Evolutionary conservation across 1,140 invertebrate species (phyloP), one percentile per base, ranked within the genome.

Genomic region (Calliopsis andreniformis): DNA sequence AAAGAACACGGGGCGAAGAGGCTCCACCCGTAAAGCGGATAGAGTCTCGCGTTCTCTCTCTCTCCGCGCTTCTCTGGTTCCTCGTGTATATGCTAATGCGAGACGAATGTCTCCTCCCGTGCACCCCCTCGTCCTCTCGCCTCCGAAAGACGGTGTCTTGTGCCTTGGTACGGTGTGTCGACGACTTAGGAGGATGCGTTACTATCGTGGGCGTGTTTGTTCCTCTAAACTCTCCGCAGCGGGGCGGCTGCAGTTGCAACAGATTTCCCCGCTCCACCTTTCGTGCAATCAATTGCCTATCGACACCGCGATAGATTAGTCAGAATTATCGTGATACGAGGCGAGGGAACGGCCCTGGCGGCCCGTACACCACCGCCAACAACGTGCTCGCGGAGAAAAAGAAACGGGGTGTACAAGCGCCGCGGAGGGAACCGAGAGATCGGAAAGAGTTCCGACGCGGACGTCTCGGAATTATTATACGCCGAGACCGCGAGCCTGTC

Each of bases 21-120:
- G 75, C 79, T 82, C 49, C 64, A 64, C 49, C 51, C 79, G 80
- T 53, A 51, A 56, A 73, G 64, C 73, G 64, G 64, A 78, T 61
- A 72, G 58, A 67, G 47, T 70, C 42, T 42, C 12, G 51, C 53
- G n/a, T 20, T 16, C 18, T 4, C 16, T 75, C 79, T 59, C 28
- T 47, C 32, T 63, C 35, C 7, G 56, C 78, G 78, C 59, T 76
- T 78, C 81, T 83, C 58, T 83, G 77, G 61, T 84, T 85, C 81
- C 82, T 86, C 88, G 82, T 90, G 88, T 90, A 89, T 90, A 90
- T 90, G 89, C 89, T 90, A 90, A 90, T 90, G 88, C 78, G 87
- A 90, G 88, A 90, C 87, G 88, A 89, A 90, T 90, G 89, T 89
- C 87, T 88, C 78, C 79, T 86, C 75, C 77, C 58, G 45, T 72